Conservation (phyloP, 2,797 vertebrate genomes). For the Nannoperca australis region DNA sequence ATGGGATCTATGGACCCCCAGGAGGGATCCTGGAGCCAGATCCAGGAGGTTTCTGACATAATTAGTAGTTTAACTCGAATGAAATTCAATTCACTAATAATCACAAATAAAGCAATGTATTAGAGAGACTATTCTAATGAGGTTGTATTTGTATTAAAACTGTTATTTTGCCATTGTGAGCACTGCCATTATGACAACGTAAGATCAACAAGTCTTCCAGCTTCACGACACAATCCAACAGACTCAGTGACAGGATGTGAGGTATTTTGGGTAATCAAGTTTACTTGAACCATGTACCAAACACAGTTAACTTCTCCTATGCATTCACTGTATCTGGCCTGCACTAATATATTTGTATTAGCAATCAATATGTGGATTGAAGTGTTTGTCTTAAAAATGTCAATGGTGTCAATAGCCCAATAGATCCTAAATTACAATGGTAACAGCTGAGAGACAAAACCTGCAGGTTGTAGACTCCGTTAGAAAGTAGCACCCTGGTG, state of each 20-base stretch:
- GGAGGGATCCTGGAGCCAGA: constrained; percentile 33
- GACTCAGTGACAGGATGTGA: not conserved
- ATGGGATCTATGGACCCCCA: constrained; percentile 21
- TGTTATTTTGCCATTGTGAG: constrained; percentile 8
- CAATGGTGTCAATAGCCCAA: not conserved
- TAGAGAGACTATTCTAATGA: constrained; percentile 1
- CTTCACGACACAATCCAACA: not conserved
- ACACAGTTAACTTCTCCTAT: not conserved
- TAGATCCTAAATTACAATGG: no score
- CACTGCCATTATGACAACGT: not conserved
- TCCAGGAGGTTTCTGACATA: constrained; percentile 23
- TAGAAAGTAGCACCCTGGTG: no score
- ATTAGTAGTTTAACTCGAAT: constrained; percentile 6
- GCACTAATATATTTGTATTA: not conserved
- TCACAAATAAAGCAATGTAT: constrained; percentile 9
- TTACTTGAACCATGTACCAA: not conserved
- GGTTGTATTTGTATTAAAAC: not conserved
- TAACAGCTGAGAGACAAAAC: no score
- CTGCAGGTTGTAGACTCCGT: not conserved
- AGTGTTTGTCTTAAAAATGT: not conserved
- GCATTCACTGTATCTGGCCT: not conserved
- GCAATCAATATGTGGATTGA: not conserved
- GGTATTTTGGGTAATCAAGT: not conserved
- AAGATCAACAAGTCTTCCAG: not conserved
- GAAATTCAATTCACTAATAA: constrained; percentile 8